Percentiles rank a stretch among this genome's conserved stretches.
These are phyloP conservation scores for Rotaria magnacalcarata DNA, from an alignment of 2,888 invertebrate genomes.

Conservation along the genomic window DNA sequence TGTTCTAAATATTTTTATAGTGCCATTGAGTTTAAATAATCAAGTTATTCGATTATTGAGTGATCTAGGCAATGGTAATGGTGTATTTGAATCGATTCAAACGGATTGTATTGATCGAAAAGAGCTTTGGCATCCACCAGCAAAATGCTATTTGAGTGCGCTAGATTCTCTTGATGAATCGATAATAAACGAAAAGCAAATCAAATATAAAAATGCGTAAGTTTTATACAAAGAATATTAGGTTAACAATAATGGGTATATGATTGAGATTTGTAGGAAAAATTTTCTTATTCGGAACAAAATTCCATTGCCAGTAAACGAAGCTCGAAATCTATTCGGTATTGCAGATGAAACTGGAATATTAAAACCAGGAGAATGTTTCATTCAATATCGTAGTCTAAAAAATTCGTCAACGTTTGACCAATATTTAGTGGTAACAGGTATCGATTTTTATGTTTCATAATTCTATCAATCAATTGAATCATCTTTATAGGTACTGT, in stretches of 20 bases:
- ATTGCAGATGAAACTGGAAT: not conserved
- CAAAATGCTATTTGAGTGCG: not conserved
- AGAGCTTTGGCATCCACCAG: not conserved
- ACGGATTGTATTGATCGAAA: not conserved
- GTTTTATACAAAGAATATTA: not conserved
- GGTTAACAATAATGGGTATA: not conserved
- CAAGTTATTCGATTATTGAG: conserved; percentile 5
- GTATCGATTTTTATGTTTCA: not conserved
- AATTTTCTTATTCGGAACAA: not conserved
- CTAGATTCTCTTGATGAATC: not conserved
- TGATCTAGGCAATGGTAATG: not conserved
- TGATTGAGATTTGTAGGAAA: not conserved
- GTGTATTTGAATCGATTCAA: not conserved
- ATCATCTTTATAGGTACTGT: not conserved
- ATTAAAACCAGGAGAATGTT: not conserved
- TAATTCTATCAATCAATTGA: not conserved
- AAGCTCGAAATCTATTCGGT: not conserved
- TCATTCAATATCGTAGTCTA: not conserved
- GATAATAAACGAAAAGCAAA: not conserved
- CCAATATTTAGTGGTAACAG: not conserved
- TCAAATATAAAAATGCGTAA: not conserved
- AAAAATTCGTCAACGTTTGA: not conserved
- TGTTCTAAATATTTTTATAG: not conserved
- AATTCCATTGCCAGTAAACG: not conserved
- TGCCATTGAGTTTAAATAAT: conserved; percentile 8